These are phyloP conservation scores for Tichodroma muraria DNA, from an alignment of 2,113 vertebrate genomes.

Conservation along the genomic window DNA sequence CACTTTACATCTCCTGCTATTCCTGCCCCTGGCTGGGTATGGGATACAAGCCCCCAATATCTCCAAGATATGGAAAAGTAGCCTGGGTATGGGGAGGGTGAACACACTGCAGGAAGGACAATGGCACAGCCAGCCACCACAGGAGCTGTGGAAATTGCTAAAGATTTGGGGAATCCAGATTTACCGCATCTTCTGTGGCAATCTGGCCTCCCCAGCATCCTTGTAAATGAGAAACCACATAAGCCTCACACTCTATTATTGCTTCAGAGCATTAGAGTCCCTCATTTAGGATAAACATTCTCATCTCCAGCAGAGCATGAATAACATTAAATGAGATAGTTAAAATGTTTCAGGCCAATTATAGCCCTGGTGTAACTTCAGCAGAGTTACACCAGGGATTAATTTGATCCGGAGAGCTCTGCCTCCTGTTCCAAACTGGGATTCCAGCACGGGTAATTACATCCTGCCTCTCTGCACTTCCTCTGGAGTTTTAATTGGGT, in stretches of 20 bases:
- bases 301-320: slow-evolving; percentile 66
- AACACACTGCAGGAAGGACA: background rate
- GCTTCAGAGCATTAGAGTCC: slow-evolving; percentile 52
- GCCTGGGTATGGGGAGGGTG: background rate
- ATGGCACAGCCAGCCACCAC: background rate
- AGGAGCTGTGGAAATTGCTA: background rate
- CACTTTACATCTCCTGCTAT: background rate
- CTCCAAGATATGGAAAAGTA: background rate
- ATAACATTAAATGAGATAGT: slow-evolving; percentile 68
- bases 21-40: background rate
- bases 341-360: slow-evolving; percentile 65
- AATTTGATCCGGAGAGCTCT: slow-evolving; percentile 52
- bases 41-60: background rate
- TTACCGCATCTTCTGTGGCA: slow-evolving; percentile 19
- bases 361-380: slow-evolving; percentile 55
- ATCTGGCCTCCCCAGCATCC: slow-evolving; percentile 41
- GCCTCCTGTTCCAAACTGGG: slow-evolving; percentile 46
- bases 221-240: slow-evolving; percentile 41
- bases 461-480: slow-evolving; percentile 46
- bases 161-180: slow-evolving; percentile 3
- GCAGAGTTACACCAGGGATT: slow-evolving; percentile 47
- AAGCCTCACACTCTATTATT: slow-evolving; percentile 51
- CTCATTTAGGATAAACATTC: slow-evolving; percentile 69
- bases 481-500: slow-evolving; percentile 59
- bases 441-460: slow-evolving; percentile 50